Evolutionary conservation across 1,140 invertebrate genomes (phyloP), one percentile per base, ranked within the genome.

Genomic region (Drosophila murphyi): DNA sequence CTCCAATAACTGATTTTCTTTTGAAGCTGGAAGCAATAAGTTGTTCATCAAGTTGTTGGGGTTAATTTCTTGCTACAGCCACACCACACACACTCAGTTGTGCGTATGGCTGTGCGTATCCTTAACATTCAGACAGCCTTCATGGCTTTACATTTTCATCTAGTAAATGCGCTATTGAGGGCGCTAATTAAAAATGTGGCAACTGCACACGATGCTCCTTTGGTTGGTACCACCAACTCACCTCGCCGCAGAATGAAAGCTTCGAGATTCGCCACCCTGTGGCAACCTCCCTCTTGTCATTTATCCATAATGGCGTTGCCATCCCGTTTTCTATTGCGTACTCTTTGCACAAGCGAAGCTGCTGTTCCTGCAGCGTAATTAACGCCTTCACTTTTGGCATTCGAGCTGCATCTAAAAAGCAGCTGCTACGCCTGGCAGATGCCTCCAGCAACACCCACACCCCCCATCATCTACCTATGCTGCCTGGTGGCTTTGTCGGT

Each of bases 111-210:
- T 10, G 39, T 41, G 32, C 52, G 47, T n/a, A 70, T 37, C 31
- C 28, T 35, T 28, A 50, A 29, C 7, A 20, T 47, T 37, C 59
- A n/a, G 28, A 76, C 61, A 57, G 45, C 7, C 50, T 56, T 56
- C 56, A 68, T 67, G 37, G 52, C 45, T 28, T 47, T 56, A 35
- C 32, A 43, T 47, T 61, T 83, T 71, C 54, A 57, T 73, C 73
- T 78, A 85, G 77, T 88, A 73, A 88, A 88, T 88, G 85, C 76
- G 85, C 85, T 89, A 85, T 88, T 88, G 89, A 88, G 85, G 69
- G 75, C 77, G 85, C 85, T 88, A 88, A 88, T 88, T 88, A 88
- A 88, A 88, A 88, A 89, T 88, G 85, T 88, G 85, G 85, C 83
- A 80, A 80, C 60, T 80, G 76, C 77, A 88, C 77, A 88, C 85